Evolutionary conservation across 2,888 invertebrate species (phyloP).

Genomic region (Brenthis daphne): DNA sequence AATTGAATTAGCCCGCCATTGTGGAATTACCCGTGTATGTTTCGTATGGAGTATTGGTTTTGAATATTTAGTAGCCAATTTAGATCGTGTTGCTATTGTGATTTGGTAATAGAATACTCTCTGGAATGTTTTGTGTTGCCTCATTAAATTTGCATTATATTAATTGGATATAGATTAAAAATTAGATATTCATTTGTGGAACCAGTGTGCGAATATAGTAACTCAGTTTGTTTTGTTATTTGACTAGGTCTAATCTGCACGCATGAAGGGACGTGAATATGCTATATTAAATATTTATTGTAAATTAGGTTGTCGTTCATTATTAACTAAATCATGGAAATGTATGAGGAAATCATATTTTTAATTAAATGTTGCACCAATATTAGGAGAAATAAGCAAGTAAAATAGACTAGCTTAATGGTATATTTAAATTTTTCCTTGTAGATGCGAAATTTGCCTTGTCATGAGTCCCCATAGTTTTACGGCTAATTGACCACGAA

Average conservation of each 20-base stretch:
- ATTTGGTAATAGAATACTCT: constrained; percentile 48
- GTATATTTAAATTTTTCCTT: not conserved
- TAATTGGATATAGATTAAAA: constrained; percentile 35
- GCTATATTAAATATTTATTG: not conserved
- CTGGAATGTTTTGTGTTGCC: constrained; percentile 36
- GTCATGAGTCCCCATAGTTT: constrained; percentile 47
- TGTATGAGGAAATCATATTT: too few relatives aligned
- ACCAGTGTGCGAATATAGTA: constrained; percentile 14
- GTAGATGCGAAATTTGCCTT: constrained; percentile 16
- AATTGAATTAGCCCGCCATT: constrained; percentile 77
- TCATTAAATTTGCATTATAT: constrained; percentile 39
- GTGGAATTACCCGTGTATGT: constrained; percentile 71
- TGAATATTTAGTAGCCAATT: constrained; percentile 79
- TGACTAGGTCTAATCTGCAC: constrained; percentile 10
- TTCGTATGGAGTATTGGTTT: constrained; percentile 68
- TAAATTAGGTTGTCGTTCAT: too few relatives aligned
- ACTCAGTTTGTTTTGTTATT: constrained; percentile 17
- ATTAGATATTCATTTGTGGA: constrained; percentile 43
- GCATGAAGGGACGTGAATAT: not conserved
- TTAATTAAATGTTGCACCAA: too few relatives aligned
- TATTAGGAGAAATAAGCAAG: too few relatives aligned
- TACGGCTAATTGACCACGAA: constrained; percentile 64
- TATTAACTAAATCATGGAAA: too few relatives aligned
- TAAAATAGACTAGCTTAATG: too few relatives aligned
- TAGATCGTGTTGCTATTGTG: constrained; percentile 61